Conservation (phyloP, 37 sponge, comb jelly and placozoan genomes). For the Dysidea cf. avara region DNA sequence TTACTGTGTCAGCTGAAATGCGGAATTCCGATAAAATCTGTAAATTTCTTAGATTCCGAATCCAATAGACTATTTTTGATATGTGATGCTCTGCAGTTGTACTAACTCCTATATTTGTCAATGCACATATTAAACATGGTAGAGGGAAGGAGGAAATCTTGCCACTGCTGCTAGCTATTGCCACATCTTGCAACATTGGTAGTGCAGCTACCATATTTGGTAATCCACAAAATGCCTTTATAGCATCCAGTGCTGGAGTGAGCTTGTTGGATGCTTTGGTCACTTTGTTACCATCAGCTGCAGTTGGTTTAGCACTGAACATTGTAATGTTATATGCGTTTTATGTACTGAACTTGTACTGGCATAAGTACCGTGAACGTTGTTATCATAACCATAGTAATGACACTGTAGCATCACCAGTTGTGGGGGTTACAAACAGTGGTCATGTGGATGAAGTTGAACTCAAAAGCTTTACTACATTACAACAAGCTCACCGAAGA, state of each 20-base stretch:
- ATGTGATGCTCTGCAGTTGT: slow-evolving; percentile 74
- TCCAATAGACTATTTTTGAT: no score
- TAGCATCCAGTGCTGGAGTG: slow-evolving; percentile 65
- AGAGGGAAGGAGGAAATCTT: slow-evolving; percentile 59
- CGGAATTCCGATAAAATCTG: no score
- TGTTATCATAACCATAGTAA: no score
- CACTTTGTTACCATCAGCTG: slow-evolving; percentile 66
- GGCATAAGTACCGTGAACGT: no score
- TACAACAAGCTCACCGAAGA: no score
- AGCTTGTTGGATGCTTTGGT: slow-evolving; percentile 63
- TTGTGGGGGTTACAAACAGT: no score
- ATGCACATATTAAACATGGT: slow-evolving; percentile 55
- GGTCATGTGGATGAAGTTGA: no score
- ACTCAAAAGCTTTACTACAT: no score
- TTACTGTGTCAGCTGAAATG: no score
- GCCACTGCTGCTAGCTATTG: slow-evolving; percentile 74
- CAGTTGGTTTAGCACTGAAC: slow-evolving; percentile 50
- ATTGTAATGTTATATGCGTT: slow-evolving; percentile 62
- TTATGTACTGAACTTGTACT: no score
- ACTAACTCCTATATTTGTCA: slow-evolving; percentile 70
- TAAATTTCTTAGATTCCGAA: no score
- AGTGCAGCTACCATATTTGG: slow-evolving; percentile 90
- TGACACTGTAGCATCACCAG: no score
- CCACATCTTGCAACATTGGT: slow-evolving; percentile 85
- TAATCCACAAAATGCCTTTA: slow-evolving; percentile 91